Evolutionary conservation across 2,113 vertebrate species (phyloP).

Genomic region (Corvus hawaiiensis): DNA sequence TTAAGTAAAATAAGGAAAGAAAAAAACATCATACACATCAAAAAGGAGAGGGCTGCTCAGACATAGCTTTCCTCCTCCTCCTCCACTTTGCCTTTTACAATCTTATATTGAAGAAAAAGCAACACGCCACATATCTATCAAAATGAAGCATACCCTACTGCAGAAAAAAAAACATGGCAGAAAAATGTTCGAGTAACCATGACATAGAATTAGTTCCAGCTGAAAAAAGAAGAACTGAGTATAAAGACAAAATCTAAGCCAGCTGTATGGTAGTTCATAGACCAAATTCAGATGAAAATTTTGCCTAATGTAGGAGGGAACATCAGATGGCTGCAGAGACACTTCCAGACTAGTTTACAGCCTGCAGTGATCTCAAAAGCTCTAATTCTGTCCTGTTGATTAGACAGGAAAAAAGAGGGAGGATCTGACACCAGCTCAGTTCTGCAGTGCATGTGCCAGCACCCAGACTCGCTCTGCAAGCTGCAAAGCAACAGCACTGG

Average conservation of each 20-base stretch:
- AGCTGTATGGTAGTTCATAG: background rate
- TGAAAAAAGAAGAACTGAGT: background rate
- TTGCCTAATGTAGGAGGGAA: background rate
- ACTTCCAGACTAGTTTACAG: background rate
- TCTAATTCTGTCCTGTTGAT: background rate
- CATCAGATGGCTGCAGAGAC: background rate
- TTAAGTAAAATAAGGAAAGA: background rate
- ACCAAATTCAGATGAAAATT: background rate
- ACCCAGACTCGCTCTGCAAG: fast-evolving
- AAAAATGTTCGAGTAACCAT: background rate
- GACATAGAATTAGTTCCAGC: background rate
- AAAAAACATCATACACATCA: background rate
- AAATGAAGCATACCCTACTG: background rate
- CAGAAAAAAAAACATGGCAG: background rate
- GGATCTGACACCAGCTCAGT: background rate
- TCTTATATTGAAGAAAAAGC: background rate
- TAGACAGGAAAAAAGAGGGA: background rate
- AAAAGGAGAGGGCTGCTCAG: background rate
- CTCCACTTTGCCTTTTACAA: background rate
- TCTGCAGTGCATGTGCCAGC: background rate
- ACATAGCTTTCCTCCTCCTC: background rate
- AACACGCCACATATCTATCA: background rate
- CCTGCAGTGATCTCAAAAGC: background rate
- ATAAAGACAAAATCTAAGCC: background rate
- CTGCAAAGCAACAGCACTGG: background rate